Conservation (phyloP, 2,797 vertebrate species). For the Sebastes wilsoni region DNA sequence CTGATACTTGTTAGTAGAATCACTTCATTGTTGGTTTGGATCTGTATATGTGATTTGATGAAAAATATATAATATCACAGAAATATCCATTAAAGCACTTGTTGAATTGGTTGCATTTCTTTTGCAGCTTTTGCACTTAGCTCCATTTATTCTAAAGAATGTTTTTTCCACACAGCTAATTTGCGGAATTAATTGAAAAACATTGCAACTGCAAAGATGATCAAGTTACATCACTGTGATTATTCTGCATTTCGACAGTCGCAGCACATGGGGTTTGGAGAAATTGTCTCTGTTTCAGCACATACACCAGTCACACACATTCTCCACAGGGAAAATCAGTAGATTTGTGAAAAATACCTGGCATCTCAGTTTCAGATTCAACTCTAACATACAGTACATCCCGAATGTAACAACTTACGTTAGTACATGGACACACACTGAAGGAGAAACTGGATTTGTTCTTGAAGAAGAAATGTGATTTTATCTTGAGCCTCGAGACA, state of each 20-base stretch:
- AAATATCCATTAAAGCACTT: too few species aligned
- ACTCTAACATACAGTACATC: too few species aligned
- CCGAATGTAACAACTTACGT: not conserved
- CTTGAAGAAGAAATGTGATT: not conserved
- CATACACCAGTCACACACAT: not conserved
- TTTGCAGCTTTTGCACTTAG: not conserved
- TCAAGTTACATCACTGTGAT: not conserved
- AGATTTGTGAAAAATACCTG: not conserved
- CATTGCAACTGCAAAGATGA: not conserved
- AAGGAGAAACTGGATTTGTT: not conserved
- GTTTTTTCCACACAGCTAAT: not conserved
- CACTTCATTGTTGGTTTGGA: not conserved
- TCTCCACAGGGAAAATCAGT: not conserved
- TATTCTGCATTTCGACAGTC: not conserved
- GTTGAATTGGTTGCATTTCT: too few species aligned
- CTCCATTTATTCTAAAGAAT: not conserved
- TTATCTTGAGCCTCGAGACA: not conserved
- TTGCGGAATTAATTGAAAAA: not conserved
- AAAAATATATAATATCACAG: not conserved
- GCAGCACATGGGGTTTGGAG: not conserved
- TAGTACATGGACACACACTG: not conserved
- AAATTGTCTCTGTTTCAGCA: not conserved
- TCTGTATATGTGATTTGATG: not conserved
- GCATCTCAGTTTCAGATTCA: not conserved
- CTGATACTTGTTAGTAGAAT: too few species aligned